Percentiles rank a stretch among this genome's conserved stretches.
These are phyloP conservation scores for Phymanthus crucifer DNA, from an alignment of 92 coral and sea anemone genomes.

Conservation along the genomic window DNA sequence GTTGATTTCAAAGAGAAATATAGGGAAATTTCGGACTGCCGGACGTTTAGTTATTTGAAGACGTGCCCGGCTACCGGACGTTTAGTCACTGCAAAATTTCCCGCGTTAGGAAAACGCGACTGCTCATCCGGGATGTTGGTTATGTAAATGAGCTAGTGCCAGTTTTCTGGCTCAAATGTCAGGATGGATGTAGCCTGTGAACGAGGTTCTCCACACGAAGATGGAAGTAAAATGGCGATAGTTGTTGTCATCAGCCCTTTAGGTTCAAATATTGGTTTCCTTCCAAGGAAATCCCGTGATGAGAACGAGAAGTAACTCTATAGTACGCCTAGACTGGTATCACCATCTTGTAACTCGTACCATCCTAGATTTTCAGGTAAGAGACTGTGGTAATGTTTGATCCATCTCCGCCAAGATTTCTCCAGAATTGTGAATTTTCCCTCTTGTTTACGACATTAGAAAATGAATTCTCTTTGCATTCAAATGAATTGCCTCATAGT, in stretches of 20 bases:
- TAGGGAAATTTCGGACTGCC: too few relatives aligned
- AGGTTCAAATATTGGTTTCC: constrained; percentile 3
- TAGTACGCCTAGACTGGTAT: constrained; percentile 96
- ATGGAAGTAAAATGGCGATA: constrained; percentile 10
- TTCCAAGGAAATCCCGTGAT: constrained; percentile 37
- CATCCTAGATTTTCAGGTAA: constrained; percentile 94
- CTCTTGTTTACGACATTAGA: neutral
- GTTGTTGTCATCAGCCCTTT: neutral
- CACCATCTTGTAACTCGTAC: constrained; percentile 89
- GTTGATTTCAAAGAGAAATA: too few relatives aligned
- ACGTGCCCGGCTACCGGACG: too few relatives aligned
- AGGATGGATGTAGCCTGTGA: too few relatives aligned
- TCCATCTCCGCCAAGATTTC: neutral
- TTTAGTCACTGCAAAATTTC: too few relatives aligned
- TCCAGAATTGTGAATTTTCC: neutral
- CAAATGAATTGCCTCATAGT: neutral
- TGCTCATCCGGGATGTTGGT: constrained; percentile 25
- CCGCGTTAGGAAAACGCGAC: constrained; percentile 24
- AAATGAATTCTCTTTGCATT: neutral
- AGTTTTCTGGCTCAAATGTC: constrained; percentile 3
- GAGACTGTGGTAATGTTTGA: constrained; percentile 10
- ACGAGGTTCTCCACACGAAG: constrained; percentile 3
- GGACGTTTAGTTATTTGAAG: too few relatives aligned
- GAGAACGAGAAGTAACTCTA: constrained; percentile 95
- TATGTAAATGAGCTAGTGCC: constrained; percentile 3